Base-by-base conservation (phyloP, 2,888 invertebrate species). In the Lasioglossum calceatum region DNA sequence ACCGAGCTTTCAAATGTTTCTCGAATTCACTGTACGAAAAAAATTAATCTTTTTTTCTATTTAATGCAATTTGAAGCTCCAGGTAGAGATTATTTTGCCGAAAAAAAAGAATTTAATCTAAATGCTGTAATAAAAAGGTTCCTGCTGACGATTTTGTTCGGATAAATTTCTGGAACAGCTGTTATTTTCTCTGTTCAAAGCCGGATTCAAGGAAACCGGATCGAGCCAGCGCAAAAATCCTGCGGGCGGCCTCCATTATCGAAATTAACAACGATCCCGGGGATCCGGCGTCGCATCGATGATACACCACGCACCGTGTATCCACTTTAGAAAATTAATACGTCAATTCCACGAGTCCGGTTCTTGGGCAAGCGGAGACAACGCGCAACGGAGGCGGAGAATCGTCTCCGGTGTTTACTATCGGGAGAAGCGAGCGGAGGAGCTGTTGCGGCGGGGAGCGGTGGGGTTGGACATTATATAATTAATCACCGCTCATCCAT, bases 401-500 rank as follows among this genome's bases (percentile, higher is more conserved):
- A 85, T 81, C 78, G 77, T 75, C 72, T 67, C 16, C 67, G 32
- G 54, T 87, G 86, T 87, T 87, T 87, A 77, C 87, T 50, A 42
- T 79, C 75, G 67, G 77, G 85, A 67, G 64, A 76, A 80, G 50
- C 77, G 77, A 61, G 54, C 61, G 77, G 61, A 77, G 70, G 72
- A 75, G 47, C 72, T 70, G 85, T 75, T 75, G 76, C 81, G 64
- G 79, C 50, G 14, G 1, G 36, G 32, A 23, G 27, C 2, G 19
- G 61, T 23, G 39, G 75, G 84, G 84, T 16, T 82, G 92, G 93
- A 93, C 93, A 92, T 89, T 90, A 86, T 92, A 94, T 94, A 94
- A 94, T 94, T 94, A 94, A 94, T 94, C 93, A 93, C 94, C 92
- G 89, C 87, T 93, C 92, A 94, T 94, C 94, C 91, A 94, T 94